Evolutionary conservation across 2,888 invertebrate genomes (phyloP), one percentile per base, ranked within the genome.

Genomic region (Anagyrus pseudococci): DNA sequence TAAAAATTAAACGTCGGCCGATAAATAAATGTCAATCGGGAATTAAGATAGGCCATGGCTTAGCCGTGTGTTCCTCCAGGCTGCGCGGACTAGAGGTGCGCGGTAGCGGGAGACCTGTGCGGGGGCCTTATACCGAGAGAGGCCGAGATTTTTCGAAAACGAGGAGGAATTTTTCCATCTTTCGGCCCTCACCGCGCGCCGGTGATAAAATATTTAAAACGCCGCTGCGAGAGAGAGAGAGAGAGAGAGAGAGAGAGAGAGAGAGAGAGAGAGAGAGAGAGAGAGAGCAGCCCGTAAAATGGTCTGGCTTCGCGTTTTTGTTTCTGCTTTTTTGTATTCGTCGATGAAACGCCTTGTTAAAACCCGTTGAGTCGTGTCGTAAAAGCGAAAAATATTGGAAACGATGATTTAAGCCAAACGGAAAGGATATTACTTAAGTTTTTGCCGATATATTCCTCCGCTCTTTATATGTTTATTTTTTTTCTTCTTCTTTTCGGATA

Each of bases 1-100:
- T 79, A 79, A 79, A 79, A 79, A 78, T 78, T 78, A 77, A 79
- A 77, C 75, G 75, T 73, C 77, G 75, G 72, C 75, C 77, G 79
- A 80, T 78, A 80, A 79, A 79, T 79, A 79, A 78, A 77, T 75
- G 79, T 75, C 78, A 65, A 61, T 58, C 73, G 76, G 71, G 75
- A 77, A 77, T 77, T 76, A 75, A 77, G 77, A 77, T 76, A 76
- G 76, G 76, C 48, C 71, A 68, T 67, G 70, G 71, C 64, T 69
- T n/a, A n/a, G n/a, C n/a, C 4, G 26, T 15, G 22, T 22, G 22
- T 37, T 17, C 19, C 4, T 49, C 7, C 10, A 25, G 6, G 19
- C 4, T 25, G 57, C 40, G 47, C 58, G 40, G 54, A 58, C 49
- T 19, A 29, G 29, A 29, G 10, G 29, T 43, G 43, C 47, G 57